Evolutionary conservation across 2,888 invertebrate species (phyloP), one percentile per base, ranked within the genome.

Genomic region (Criorhina ranunculi): DNA sequence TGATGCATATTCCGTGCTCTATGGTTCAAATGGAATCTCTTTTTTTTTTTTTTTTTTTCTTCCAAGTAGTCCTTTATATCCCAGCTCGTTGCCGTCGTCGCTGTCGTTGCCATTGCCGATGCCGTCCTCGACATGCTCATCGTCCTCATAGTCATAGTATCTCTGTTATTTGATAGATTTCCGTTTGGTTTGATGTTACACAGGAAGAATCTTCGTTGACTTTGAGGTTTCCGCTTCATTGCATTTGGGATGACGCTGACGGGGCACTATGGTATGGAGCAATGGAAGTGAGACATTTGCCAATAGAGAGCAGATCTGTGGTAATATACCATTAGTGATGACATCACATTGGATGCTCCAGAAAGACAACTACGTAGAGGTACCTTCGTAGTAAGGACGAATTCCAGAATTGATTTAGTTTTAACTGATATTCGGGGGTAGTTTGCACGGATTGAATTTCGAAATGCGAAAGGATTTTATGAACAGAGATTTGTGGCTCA

Each of bases 181-280:
- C 83, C 79, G 67, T 79, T 83, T 55, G 78, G 73, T 60, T 83
- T 79, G 79, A 79, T 79, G 67, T 53, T 78, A 73, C 83, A 83
- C 83, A 73, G 73, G 73, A 83, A 83, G 79, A 83, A 49, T 73
- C 73, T 79, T 79, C 73, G 79, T 82, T 83, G 83, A 83, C 83
- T 83, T 79, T 83, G 83, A 83, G 83, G 83, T 79, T 83, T 79
- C 62, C 67, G 62, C 73, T 79, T 57, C 57, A 69, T 57, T 69
- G 69, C 55, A 19, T 57, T n/a, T 46, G 55, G 44, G 42, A 57
- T 69, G 57, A 69, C 44, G 69, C 69, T 67, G 44, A 69, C 69
- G 51, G 51, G 15, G 40, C 46, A 46, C 62, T 19, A 51, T 31
- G 55, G 66, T 24, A 24, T 4, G 37, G 5, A 59, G 24, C 49